A percentile compares a stretch with the other conserved stretches of the same genome.
These are phyloP conservation scores for Dryobates pubescens DNA, from an alignment of 2,797 vertebrate species.

Conservation along the genomic window DNA sequence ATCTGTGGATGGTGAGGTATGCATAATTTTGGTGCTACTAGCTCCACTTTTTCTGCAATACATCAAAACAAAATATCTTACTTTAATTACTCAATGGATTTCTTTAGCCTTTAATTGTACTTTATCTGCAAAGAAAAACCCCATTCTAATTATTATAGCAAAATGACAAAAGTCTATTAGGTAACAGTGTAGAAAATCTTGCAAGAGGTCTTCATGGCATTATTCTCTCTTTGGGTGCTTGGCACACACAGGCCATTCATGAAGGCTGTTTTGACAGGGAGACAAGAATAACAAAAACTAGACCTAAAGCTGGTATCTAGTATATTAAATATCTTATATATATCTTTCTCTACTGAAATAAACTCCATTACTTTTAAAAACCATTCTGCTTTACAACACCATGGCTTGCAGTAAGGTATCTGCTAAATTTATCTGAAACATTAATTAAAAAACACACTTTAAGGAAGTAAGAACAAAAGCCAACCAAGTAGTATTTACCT, in stretches of 20 bases:
- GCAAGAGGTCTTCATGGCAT: constrained; percentile 4
- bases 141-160: not conserved
- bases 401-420: constrained; percentile 31
- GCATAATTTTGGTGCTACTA: not conserved
- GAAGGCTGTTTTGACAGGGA: not conserved
- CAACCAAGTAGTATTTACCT: constrained; percentile 46
- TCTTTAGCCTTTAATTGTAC: not conserved
- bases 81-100: not conserved
- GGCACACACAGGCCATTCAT: not conserved
- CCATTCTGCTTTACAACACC: constrained; percentile 27
- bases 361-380: constrained; percentile 49
- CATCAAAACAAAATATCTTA: not conserved
- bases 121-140: not conserved
- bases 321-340: constrained; percentile 37
- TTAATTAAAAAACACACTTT: constrained; percentile 39
- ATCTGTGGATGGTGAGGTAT: not conserved
- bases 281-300: not conserved
- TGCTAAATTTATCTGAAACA: constrained; percentile 28
- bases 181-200: not conserved
- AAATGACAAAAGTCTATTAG: not conserved
- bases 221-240: not conserved
- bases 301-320: not conserved
- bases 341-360: constrained; percentile 55
- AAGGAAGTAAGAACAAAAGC: constrained; percentile 46
- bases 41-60: not conserved